Evolutionary conservation across 1,140 invertebrate species (phyloP).

Genomic region (Leptestheria dahalacensis): DNA sequence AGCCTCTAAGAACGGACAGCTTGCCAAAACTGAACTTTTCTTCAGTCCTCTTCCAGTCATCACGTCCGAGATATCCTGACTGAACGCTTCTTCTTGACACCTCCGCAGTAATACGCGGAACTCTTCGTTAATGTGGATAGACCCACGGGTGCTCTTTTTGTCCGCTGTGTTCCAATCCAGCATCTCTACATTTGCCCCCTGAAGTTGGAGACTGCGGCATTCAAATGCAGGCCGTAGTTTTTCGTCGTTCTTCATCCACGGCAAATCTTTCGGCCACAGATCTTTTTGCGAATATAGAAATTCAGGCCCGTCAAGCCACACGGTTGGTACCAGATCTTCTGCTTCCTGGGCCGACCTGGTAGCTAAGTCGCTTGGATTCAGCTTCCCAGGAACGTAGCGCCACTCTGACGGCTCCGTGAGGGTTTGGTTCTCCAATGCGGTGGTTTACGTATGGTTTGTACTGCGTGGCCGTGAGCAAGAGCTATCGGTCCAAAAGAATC

Average conservation of each 20-base stretch:
- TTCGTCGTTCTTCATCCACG: not conserved
- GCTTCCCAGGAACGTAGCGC: not conserved
- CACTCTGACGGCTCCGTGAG: not conserved
- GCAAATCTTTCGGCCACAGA: not conserved
- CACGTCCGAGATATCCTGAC: not conserved
- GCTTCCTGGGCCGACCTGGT: not conserved
- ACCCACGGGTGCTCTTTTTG: not conserved
- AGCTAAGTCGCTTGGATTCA: not conserved
- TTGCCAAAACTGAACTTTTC: not conserved
- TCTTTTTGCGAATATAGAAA: not conserved
- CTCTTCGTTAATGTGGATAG: not conserved
- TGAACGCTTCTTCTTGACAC: not conserved
- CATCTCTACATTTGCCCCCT: not conserved
- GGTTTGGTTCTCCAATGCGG: constrained; percentile 4
- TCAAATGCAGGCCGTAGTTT: not conserved
- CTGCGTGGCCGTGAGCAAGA: not conserved
- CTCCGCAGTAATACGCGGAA: not conserved
- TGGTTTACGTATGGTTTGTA: constrained; percentile 2
- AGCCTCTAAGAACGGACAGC: not conserved
- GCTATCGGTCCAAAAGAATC: constrained; percentile 5
- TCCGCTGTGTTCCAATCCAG: not conserved
- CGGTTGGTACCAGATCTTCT: not conserved
- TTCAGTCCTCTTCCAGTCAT: not conserved
- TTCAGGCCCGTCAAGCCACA: not conserved
- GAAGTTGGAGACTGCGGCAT: not conserved